A percentile compares a stretch with the other conserved stretches of the same genome.
Evolutionary conservation across 2,888 invertebrate species (phyloP).

Genomic region (Eupithecia inturbata): DNA sequence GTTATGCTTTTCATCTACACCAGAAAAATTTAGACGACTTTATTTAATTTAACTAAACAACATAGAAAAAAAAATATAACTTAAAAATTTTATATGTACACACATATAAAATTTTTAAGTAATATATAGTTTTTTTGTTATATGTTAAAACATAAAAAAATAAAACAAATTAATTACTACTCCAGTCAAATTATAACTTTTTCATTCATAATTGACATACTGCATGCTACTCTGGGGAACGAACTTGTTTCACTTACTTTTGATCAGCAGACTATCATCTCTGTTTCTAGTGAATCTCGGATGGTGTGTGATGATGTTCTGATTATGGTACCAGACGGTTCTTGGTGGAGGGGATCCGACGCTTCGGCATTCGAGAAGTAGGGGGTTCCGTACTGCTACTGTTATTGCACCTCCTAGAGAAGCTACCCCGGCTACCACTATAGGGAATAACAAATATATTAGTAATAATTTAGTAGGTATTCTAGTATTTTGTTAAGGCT

Average conservation of each 20-base stretch:
- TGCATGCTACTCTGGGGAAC: not conserved
- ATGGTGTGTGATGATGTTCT: slow-evolving; percentile 81
- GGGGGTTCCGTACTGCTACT: slow-evolving; percentile 71
- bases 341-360: slow-evolving; percentile 78
- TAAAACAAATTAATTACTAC: too few species aligned
- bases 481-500: too few species aligned
- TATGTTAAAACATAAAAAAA: too few species aligned
- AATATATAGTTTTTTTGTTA: too few species aligned
- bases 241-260: slow-evolving; percentile 65
- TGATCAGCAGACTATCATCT: slow-evolving; percentile 77
- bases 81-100: too few species aligned
- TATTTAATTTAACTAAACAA: not conserved
- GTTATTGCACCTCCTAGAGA: slow-evolving; percentile 83
- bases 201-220: not conserved
- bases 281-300: slow-evolving; percentile 76
- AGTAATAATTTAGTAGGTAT: too few species aligned
- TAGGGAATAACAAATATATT: not conserved
- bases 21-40: not conserved
- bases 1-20: not conserved
- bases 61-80: too few species aligned
- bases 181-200: too few species aligned
- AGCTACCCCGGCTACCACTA: slow-evolving; percentile 86
- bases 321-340: slow-evolving; percentile 82
- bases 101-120: too few species aligned
- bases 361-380: slow-evolving; percentile 72